Evolutionary conservation across 2,797 vertebrate genomes (phyloP).

Genomic region (Hozukius guyotensis): DNA sequence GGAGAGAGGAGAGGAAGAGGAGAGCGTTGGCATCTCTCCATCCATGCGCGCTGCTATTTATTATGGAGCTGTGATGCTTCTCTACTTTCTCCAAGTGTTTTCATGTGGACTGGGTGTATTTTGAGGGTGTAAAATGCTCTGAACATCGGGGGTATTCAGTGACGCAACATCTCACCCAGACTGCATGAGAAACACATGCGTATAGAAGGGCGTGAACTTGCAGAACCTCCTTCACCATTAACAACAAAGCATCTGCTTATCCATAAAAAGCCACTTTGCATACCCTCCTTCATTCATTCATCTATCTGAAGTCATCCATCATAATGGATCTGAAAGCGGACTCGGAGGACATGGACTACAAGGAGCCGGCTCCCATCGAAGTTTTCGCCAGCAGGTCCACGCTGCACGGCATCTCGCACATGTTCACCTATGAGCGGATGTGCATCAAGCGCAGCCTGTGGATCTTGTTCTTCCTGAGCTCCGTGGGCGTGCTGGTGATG

Average conservation of each 20-base stretch:
- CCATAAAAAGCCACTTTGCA: conserved; percentile 8
- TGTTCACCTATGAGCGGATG: conserved; percentile 96
- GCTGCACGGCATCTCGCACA: conserved; percentile 97
- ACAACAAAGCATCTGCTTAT: conserved; percentile 32
- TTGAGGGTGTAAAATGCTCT: conserved; percentile 15
- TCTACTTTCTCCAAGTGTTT: conserved; percentile 19
- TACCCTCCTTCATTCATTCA: neutral
- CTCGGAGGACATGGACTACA: conserved; percentile 91
- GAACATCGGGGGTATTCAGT: conserved; percentile 34
- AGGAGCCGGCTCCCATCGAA: conserved; percentile 91
- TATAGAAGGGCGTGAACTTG: conserved; percentile 79
- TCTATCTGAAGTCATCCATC: conserved; percentile 13
- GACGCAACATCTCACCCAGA: conserved; percentile 68
- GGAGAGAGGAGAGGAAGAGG: conserved; percentile 43
- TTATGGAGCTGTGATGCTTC: conserved; percentile 54
- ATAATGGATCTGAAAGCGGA: conserved; percentile 94
- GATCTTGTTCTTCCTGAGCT: conserved; percentile 95
- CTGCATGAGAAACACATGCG: conserved; percentile 68
- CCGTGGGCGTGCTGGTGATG: conserved; percentile 88
- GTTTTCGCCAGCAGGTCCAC: conserved; percentile 98
- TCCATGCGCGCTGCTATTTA: conserved; percentile 68
- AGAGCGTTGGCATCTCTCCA: conserved; percentile 55
- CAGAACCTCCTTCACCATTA: conserved; percentile 46
- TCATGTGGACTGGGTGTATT: neutral
- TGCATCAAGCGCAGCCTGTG: conserved; percentile 93